Evolutionary conservation across 2,888 invertebrate species (phyloP).

Genomic region (Clunio marinus): DNA sequence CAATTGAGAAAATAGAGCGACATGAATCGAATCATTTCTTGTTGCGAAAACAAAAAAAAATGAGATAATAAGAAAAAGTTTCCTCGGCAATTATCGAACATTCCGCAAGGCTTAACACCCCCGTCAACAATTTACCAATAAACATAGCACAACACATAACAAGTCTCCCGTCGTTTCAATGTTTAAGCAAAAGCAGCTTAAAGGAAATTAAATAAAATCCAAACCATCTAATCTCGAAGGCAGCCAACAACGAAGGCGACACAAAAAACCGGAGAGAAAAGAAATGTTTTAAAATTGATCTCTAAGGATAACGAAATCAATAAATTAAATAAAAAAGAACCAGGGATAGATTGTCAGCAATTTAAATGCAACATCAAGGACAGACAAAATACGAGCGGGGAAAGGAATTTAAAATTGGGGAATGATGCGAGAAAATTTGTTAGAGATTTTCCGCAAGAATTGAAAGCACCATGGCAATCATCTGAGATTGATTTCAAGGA

Average conservation of each 20-base stretch:
- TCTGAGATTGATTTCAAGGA: constrained; percentile 12
- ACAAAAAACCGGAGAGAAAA: too few species aligned
- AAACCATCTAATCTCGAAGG: constrained; percentile 10
- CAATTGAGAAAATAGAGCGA: background rate
- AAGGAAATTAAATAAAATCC: constrained; percentile 38
- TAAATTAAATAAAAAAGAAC: constrained; percentile 33
- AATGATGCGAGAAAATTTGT: constrained; percentile 30
- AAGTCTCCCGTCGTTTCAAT: constrained; percentile 27
- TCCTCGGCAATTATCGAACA: constrained; percentile 4
- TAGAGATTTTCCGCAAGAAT: constrained; percentile 22
- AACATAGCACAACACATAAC: constrained; percentile 17
- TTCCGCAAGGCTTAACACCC: background rate
- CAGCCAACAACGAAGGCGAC: background rate
- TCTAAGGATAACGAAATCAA: constrained; percentile 37
- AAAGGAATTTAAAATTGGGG: background rate
- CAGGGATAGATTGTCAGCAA: constrained; percentile 34
- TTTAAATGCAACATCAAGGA: too few species aligned
- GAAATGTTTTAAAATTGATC: constrained; percentile 37
- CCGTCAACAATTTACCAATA: background rate
- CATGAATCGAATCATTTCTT: background rate
- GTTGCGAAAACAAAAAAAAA: background rate
- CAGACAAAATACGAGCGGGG: background rate
- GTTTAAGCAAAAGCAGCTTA: constrained; percentile 25
- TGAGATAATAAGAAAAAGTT: background rate
- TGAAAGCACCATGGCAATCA: constrained; percentile 23